Evolutionary conservation across 2,113 vertebrate species (phyloP), one percentile per base, ranked within the genome.

Genomic region (Stictonetta naevosa): DNA sequence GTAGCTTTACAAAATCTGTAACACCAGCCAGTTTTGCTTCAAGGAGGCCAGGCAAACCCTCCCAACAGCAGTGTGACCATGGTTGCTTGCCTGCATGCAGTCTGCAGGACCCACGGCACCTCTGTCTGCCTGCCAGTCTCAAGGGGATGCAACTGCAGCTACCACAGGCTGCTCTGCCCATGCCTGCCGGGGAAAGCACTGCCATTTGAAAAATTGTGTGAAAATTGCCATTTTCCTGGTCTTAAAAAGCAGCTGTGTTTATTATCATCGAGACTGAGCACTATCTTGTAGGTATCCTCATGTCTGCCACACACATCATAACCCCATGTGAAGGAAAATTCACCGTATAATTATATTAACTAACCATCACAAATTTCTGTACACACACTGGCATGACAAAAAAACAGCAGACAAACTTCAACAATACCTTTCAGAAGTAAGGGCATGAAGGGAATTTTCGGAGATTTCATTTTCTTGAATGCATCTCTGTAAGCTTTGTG

Each of bases 381-480:
- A 72, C 29, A 68, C 17, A 19, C 29, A 46, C 74, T 62, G 33
- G 56, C 50, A 78, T 20, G 58, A 46, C 2, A 52, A 68, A 86
- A 48, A 83, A 83, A 75, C n/a, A 90, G 66, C 14, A 89, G 69
- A 38, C 86, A 89, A 93, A 62, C 22, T 52, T 88, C 60, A 92
- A 72, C 11, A 1, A 96, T 97, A 99, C 99, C 99, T 99, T 99
- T 99, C 85, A 99, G 98, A 71, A 99, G 97, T 96, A 99, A 98
- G 79, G 99, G 99, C 98, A 99, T 99, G 97, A 99, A 99, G 29
- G 99, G 99, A 75, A 99, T 99, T 98, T 99, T 99, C 11, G 99
- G 99, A 44, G 99, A 98, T 95, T 99, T 99, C 99, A 99, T 99
- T 98, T 99, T 99, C 97, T 98, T 99, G 98, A 99, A 99, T 66